A percentile compares a stretch with the other conserved stretches of the same genome.
phyloP scores from a whole-genome alignment of 2,888 invertebrate species.

The Polyommatus icarus region DNA sequence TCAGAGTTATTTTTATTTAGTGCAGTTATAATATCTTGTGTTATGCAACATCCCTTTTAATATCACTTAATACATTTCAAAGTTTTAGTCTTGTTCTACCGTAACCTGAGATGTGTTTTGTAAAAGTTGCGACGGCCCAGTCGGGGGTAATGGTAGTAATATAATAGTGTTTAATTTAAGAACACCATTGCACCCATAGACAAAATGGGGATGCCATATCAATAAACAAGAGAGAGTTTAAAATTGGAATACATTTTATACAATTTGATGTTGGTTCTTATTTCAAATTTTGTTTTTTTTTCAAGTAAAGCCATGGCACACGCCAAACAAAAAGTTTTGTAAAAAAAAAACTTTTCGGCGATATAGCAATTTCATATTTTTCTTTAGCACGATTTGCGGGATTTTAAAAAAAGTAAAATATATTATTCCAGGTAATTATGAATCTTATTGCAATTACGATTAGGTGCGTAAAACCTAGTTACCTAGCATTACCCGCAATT shows the following conservation, averaged over 20 bases:
- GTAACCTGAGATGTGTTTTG: slow-evolving; percentile 11
- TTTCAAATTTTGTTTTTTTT: slow-evolving; percentile 11
- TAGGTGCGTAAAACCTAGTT: background rate
- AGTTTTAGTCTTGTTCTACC: background rate
- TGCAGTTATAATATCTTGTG: background rate
- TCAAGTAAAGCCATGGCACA: background rate
- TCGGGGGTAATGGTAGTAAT: slow-evolving; percentile 28
- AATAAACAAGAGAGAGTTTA: slow-evolving; percentile 24
- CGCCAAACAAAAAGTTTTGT: background rate
- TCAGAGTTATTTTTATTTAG: too few relatives aligned
- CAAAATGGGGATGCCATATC: slow-evolving; percentile 23
- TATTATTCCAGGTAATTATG: background rate
- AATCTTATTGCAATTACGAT: background rate
- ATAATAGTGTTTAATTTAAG: slow-evolving; percentile 17
- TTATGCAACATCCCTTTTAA: background rate
- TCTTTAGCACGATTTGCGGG: background rate
- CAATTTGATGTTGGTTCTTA: background rate
- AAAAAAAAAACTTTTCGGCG: background rate
- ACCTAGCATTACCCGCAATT: background rate
- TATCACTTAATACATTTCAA: background rate
- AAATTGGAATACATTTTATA: slow-evolving; percentile 20
- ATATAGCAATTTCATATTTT: background rate
- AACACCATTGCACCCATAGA: background rate
- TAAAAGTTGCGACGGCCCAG: slow-evolving; percentile 1
- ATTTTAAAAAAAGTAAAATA: background rate